Base-by-base conservation (phyloP, 2,113 vertebrate genomes). In the Pterocles gutturalis region DNA sequence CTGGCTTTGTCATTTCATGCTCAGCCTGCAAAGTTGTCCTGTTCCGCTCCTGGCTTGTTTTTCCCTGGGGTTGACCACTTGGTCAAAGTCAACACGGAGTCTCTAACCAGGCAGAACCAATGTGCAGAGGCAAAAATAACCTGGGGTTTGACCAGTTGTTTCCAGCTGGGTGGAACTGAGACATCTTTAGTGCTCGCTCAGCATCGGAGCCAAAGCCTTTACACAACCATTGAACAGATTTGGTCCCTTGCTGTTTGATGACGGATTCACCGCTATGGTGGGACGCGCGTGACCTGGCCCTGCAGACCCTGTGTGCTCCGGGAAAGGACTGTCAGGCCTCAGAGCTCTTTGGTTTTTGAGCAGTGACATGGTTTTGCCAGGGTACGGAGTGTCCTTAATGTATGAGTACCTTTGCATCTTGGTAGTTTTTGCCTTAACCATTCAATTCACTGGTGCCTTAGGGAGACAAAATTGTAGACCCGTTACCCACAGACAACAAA, bases 11-110 rank as follows among this genome's bases (percentile, higher is more conserved):
- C 54, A 17, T 90, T 91, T 87, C 75, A 54, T 60, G 41, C 83
- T 95, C 83, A 84, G 86, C 65, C 86, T 94, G 76, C 88, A 82
- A 93, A 95, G n/a, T 24, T 76, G 6, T 96, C 93, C 93, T 94
- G 77, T 96, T 94, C 69, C 69, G 61, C 65, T 93, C 65, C 89
- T 89, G 89, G 87, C 77, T 94, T 73, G 55, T 18, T 87, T 89
- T 93, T 90, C 48, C 36, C 62, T 83, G 55, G 67, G 66, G 62
- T 89, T 96, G 90, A 86, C 96, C 88, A 34, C 92, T 93, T 96
- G 92, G 80, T 94, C 60, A 36, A 87, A 92, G 72, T 82, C 80
- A 79, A 89, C 81, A 58, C 2, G 0, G 55, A 29, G 60, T 67
- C 58, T 87, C 87, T 93, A 92, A 92, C 10, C 64, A 89, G 86